A percentile compares a stretch with the other conserved stretches of the same genome.
phyloP scores from a whole-genome alignment of 2,888 invertebrate genomes.

The Meiosimyza decipiens region DNA sequence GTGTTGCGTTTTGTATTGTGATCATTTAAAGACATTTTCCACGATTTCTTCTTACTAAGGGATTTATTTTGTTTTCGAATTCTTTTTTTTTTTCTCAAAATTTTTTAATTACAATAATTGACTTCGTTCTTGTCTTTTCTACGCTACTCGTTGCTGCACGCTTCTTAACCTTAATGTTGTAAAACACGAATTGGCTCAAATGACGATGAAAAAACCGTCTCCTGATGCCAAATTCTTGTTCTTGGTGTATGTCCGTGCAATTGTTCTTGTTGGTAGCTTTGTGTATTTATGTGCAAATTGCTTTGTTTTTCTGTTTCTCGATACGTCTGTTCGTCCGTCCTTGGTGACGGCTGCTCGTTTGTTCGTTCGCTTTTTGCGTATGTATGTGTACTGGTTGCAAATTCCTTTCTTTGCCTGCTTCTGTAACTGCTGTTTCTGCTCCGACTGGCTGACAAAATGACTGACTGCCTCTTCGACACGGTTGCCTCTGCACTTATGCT shows the following conservation, averaged over 20 bases:
- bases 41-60: background rate
- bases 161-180: conserved; percentile 28
- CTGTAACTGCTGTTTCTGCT: conserved; percentile 11
- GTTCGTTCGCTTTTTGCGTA: no score
- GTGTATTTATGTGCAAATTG: conserved; percentile 24
- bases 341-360: background rate
- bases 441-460: no score
- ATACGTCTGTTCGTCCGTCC: conserved; percentile 6
- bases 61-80: background rate
- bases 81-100: conserved; percentile 3
- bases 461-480: background rate
- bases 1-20: conserved; percentile 23
- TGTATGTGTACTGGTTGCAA: conserved; percentile 10
- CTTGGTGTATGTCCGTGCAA: conserved; percentile 46
- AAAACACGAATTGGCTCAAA: conserved; percentile 29
- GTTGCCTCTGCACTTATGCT: background rate
- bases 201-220: background rate
- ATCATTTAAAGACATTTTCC: conserved; percentile 19
- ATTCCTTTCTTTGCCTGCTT: conserved; percentile 7
- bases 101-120: conserved; percentile 36
- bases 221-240: conserved; percentile 24
- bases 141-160: conserved; percentile 1
- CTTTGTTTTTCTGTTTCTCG: conserved; percentile 22
- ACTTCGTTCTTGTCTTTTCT: conserved; percentile 28
- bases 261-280: conserved; percentile 31